phyloP scores from a whole-genome alignment of 2,797 vertebrate genomes.

The Darevskia mixta region DNA sequence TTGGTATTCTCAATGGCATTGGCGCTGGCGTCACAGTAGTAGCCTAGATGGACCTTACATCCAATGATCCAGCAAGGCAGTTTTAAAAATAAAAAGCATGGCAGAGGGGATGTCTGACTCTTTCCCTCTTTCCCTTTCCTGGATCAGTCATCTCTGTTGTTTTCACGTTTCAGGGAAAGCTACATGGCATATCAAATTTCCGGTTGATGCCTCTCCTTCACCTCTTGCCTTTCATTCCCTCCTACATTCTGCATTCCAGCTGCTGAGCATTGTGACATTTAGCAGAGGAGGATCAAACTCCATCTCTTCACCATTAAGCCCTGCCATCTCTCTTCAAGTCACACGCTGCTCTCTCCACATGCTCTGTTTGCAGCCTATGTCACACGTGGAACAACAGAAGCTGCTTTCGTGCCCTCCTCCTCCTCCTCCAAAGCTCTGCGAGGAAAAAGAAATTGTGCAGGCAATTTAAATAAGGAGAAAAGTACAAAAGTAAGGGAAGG shows the following conservation, averaged over 20 bases:
- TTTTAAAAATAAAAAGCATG: background rate
- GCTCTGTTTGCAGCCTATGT: background rate
- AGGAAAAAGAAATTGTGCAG: constrained; percentile 16
- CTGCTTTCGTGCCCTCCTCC: background rate
- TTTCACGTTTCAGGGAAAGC: background rate
- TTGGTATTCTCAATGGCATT: background rate
- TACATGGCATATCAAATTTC: background rate
- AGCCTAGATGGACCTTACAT: background rate
- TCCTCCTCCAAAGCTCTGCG: background rate
- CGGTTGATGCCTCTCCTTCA: background rate
- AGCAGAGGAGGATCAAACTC: background rate
- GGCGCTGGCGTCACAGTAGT: background rate
- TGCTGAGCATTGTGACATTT: background rate
- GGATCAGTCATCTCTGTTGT: background rate
- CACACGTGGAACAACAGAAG: background rate
- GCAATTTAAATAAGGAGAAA: constrained; percentile 59
- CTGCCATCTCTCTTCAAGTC: background rate
- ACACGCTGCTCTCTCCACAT: background rate
- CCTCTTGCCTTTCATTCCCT: background rate
- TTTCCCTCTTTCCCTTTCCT: background rate
- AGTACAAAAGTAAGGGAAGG: constrained; percentile 52
- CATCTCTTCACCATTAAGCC: fast-evolving
- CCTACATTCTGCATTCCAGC: background rate
- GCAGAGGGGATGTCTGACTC: background rate
- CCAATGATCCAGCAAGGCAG: background rate